A percentile compares a stretch with the other conserved stretches of the same genome.
Conservation (phyloP, 1,140 invertebrate genomes). For the Pogonomyrmex californicus region DNA sequence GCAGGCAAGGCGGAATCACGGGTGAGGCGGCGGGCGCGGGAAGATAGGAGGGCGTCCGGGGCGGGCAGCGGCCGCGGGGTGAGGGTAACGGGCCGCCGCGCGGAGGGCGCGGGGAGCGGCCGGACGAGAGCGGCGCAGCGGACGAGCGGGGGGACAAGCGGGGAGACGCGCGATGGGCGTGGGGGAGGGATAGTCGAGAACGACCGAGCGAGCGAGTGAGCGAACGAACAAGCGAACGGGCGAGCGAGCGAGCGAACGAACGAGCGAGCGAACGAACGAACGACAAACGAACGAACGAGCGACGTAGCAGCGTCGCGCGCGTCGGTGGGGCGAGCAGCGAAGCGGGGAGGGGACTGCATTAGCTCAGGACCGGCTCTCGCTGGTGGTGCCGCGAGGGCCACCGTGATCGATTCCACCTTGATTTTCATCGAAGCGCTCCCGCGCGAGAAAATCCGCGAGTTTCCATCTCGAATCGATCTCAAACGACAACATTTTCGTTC, state of each 20-base stretch:
- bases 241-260: constrained; percentile 42
- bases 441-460: not conserved
- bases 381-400: not conserved
- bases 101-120: constrained; percentile 39
- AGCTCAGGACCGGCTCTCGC: constrained; percentile 79
- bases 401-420: not conserved
- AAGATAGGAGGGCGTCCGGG: constrained; percentile 45
- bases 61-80: constrained; percentile 51
- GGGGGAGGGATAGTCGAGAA: not conserved
- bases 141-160: not conserved
- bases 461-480: not conserved
- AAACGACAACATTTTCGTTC: not conserved
- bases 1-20: constrained; percentile 75
- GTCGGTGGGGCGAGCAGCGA: constrained; percentile 20
- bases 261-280: constrained; percentile 48
- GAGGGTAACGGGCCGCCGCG: constrained; percentile 45
- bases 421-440: not conserved
- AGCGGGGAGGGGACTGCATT: constrained; percentile 73
- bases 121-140: constrained; percentile 29
- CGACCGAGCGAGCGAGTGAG: constrained; percentile 51
- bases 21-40: constrained; percentile 52
- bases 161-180: not conserved
- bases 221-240: constrained; percentile 66
- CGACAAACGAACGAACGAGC: constrained; percentile 55
- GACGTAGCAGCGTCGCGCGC: constrained; percentile 68